These are phyloP conservation scores for Drosophila leonis DNA, from an alignment of 2,888 invertebrate species.

Conservation along the genomic window DNA sequence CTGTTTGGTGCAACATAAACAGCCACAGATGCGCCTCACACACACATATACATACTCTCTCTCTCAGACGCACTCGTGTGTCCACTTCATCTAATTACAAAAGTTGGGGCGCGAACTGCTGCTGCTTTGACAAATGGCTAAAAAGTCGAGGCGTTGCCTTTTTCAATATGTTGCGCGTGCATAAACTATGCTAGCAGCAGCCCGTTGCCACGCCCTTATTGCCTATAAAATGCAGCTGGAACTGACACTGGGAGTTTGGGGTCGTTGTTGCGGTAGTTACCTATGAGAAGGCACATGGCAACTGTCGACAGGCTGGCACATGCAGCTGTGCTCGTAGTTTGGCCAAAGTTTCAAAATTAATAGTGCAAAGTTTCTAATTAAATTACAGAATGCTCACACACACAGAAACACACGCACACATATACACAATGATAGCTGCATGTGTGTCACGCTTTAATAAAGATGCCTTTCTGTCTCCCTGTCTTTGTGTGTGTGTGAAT, in stretches of 20 bases:
- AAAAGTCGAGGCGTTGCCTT: constrained; percentile 56
- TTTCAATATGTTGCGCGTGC: constrained; percentile 70
- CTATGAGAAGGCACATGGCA: constrained; percentile 46
- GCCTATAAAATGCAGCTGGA: constrained; percentile 29
- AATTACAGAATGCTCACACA: constrained; percentile 70
- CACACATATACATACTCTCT: background rate
- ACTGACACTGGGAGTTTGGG: constrained; percentile 48
- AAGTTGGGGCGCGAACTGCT: constrained; percentile 51
- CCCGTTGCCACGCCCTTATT: constrained; percentile 3
- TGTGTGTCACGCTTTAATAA: constrained; percentile 41
- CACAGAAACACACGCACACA: constrained; percentile 23
- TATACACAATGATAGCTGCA: constrained; percentile 25
- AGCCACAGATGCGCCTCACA: constrained; percentile 28
- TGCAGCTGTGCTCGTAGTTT: constrained; percentile 69
- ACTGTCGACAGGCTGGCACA: constrained; percentile 32
- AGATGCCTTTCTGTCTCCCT: constrained; percentile 21
- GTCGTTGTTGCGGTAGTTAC: constrained; percentile 41
- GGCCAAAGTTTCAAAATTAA: constrained; percentile 81
- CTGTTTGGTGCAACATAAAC: constrained; percentile 8
- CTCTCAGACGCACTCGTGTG: constrained; percentile 18
- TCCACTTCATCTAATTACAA: constrained; percentile 70
- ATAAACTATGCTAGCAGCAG: constrained; percentile 47
- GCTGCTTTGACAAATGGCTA: constrained; percentile 62
- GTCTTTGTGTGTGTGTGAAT: constrained; percentile 42
- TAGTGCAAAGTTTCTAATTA: constrained; percentile 83